A percentile compares a stretch with the other conserved stretches of the same genome.
Evolutionary conservation across 30 jellyfish, hydroid and myxozoan genomes (phyloP).

Genomic region (Mastigias papua): DNA sequence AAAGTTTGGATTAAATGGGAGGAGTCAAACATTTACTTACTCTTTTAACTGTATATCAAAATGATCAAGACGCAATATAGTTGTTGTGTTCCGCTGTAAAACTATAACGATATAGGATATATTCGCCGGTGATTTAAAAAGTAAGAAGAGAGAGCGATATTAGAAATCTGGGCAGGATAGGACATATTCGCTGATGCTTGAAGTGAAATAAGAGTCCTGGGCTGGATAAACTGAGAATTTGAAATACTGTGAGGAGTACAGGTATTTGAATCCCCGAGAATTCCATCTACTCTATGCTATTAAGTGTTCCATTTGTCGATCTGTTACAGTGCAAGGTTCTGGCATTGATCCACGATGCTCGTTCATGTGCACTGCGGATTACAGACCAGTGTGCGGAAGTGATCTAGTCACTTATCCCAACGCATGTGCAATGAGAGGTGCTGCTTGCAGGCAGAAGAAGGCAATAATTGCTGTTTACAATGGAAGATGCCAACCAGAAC

Average conservation of each 20-base stretch:
- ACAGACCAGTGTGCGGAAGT: conserved; percentile 79
- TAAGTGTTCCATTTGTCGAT: not conserved
- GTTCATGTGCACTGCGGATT: conserved; percentile 68
- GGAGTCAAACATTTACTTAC: no score
- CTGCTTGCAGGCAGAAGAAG: conserved; percentile 51
- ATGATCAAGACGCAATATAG: no score
- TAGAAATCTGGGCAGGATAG: not conserved
- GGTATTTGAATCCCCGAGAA: not conserved
- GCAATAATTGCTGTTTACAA: conserved; percentile 55
- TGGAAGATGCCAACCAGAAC: conserved; percentile 39
- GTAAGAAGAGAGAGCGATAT: no score
- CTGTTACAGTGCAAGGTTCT: not conserved
- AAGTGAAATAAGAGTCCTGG: not conserved
- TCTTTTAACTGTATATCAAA: no score
- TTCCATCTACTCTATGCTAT: not conserved
- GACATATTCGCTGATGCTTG: not conserved
- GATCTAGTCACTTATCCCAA: conserved; percentile 59
- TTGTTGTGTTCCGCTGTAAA: no score
- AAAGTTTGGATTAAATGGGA: no score
- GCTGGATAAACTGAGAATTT: not conserved
- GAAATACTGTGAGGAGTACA: not conserved
- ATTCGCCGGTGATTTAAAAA: no score
- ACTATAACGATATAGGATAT: no score
- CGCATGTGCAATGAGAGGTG: conserved; percentile 71
- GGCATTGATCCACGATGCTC: not conserved